A percentile compares a stretch with the other conserved stretches of the same genome.
Conservation (phyloP, 1,140 invertebrate genomes). For the Centruroides vittatus region DNA sequence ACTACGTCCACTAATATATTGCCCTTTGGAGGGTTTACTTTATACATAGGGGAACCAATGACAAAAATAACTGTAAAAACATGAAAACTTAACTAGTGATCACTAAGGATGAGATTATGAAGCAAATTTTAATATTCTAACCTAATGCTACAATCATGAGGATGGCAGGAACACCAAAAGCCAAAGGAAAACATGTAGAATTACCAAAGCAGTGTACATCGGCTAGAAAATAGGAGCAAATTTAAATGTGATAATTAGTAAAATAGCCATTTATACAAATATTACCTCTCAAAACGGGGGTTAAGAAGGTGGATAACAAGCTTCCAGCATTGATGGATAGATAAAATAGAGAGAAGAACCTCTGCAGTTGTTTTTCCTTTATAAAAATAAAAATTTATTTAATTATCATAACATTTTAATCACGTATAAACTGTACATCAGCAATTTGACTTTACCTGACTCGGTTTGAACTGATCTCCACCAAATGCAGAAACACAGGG, state of each 20-base stretch:
- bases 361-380: conserved; percentile 22
- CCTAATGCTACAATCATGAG: conserved; percentile 29
- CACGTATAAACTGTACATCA: too few species aligned
- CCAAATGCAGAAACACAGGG: conserved; percentile 94
- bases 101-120: too few species aligned
- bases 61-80: conserved; percentile 48
- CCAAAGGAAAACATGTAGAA: conserved; percentile 27
- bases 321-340: conserved; percentile 30
- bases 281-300: conserved; percentile 28
- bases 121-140: conserved; percentile 38
- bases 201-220: conserved; percentile 27
- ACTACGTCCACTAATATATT: conserved; percentile 64
- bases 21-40: conserved; percentile 53
- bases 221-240: not conserved
- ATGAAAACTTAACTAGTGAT: too few species aligned
- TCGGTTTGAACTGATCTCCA: conserved; percentile 73
- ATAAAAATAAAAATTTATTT: not conserved
- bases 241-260: too few species aligned
- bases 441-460: conserved; percentile 10
- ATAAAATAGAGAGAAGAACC: conserved; percentile 26
- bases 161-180: conserved; percentile 28
- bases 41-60: conserved; percentile 57
- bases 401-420: too few species aligned
- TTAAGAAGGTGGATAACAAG: conserved; percentile 31
- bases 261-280: too few species aligned